These are phyloP conservation scores for Lonchura striata DNA, from an alignment of 2,113 vertebrate genomes.

Conservation along the genomic window DNA sequence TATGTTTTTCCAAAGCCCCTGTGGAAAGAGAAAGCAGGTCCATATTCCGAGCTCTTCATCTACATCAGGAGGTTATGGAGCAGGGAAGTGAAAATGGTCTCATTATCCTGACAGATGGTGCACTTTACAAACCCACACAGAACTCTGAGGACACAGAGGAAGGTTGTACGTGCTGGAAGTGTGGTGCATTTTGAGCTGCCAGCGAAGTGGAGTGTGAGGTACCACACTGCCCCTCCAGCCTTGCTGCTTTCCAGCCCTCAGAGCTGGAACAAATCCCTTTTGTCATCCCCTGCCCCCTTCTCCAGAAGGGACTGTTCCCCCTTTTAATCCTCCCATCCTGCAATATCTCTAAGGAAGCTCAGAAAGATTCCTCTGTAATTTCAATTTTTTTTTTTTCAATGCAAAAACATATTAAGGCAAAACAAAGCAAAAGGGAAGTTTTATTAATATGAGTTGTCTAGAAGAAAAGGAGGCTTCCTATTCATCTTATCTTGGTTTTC, in stretches of 20 bases:
- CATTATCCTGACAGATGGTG: constrained; percentile 18
- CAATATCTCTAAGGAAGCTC: not conserved
- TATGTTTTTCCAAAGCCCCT: not conserved
- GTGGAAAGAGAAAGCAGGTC: not conserved
- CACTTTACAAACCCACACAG: not conserved
- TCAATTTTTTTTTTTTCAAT: not conserved
- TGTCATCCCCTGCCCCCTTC: not conserved
- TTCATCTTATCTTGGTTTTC: not conserved
- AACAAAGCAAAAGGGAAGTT: not conserved
- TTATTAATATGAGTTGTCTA: not conserved
- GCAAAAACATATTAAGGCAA: not conserved
- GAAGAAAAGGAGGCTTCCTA: not conserved
- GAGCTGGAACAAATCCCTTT: not conserved
- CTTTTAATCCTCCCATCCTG: not conserved
- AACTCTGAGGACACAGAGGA: not conserved
- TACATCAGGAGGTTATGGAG: not conserved
- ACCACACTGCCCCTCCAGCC: not conserved
- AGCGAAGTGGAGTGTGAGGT: not conserved
- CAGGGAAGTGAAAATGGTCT: constrained; percentile 1
- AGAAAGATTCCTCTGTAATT: not conserved
- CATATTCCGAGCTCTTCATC: not conserved
- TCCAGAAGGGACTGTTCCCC: not conserved
- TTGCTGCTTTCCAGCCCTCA: not conserved
- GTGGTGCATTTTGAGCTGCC: not conserved
- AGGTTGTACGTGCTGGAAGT: not conserved